Percentiles rank a stretch among this genome's conserved stretches.
These are phyloP conservation scores for Nannoperca australis DNA, from an alignment of 2,797 vertebrate species.

Conservation along the genomic window DNA sequence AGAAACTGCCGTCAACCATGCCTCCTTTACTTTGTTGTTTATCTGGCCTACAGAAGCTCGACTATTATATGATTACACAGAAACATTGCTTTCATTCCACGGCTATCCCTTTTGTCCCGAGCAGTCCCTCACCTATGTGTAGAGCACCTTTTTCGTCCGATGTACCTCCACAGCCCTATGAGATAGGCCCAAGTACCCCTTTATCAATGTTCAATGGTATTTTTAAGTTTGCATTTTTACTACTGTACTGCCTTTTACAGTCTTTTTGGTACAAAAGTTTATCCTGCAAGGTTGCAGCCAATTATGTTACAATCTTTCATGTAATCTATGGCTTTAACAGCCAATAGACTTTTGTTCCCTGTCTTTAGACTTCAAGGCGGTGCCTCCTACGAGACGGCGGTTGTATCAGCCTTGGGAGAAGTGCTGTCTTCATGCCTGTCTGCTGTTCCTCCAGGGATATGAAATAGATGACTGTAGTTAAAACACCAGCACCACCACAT, in stretches of 20 bases:
- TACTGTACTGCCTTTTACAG: too few species aligned
- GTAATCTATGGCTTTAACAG: conserved; percentile 49
- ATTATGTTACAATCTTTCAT: conserved; percentile 45
- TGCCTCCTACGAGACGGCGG: conserved; percentile 23
- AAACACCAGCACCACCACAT: not conserved
- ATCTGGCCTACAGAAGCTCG: not conserved
- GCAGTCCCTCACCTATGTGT: not conserved
- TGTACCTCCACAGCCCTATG: too few species aligned
- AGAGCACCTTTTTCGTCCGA: too few species aligned
- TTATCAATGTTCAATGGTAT: too few species aligned
- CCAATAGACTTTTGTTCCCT: conserved; percentile 16
- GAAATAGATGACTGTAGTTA: conserved; percentile 3
- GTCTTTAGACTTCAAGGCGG: conserved; percentile 31
- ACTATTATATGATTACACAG: conserved; percentile 18
- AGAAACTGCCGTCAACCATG: conserved; percentile 13
- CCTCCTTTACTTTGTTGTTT: conserved; percentile 21
- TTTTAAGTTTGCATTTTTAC: too few species aligned
- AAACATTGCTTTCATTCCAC: conserved; percentile 17
- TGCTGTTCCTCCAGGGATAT: not conserved
- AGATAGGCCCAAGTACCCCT: too few species aligned
- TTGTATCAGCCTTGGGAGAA: conserved; percentile 1
- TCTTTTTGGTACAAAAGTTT: not conserved
- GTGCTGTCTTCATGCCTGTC: conserved; percentile 7
- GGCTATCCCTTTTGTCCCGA: not conserved
- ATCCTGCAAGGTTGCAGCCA: conserved; percentile 33